Base-by-base conservation (phyloP, 2,888 invertebrate species). In the Allacma fusca region DNA sequence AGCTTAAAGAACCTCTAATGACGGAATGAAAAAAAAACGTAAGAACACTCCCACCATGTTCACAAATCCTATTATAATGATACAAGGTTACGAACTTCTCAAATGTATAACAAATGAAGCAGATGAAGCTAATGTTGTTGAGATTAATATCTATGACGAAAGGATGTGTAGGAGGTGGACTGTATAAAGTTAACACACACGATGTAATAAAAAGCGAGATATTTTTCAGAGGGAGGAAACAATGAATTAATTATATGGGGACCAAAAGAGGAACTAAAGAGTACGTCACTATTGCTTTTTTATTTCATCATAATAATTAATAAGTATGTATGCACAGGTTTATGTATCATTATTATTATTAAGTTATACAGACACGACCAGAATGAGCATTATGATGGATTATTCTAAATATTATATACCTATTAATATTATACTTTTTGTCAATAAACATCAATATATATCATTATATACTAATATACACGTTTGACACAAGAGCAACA, bases 371-470 rank as follows among this genome's bases (percentile, higher is more conserved):
- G 50, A 71, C 71, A 71, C 71, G 71, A 71, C 71, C 71, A 71
- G 26, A 71, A 71, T 71, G 57, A 71, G 57, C 50, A 57, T 71
- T 71, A 71, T 71, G 71, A 71, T 71, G 44, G 71, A 71, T 71
- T 71, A 57, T 24, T 28, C 50, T 24, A 43, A 71, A 34, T 7
- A 28, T n/a, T 68, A 40, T 68, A 40, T 40, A 40, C 13, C 13
- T 9, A 40, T 40, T 40, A 40, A 40, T 40, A 40, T 40, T 40
- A 62, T 23, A 24, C 23, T 50, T 71, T 71, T 23, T 71, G 50
- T 71, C 71, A 71, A 71, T 71, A 71, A 71, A 71, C 71, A 71
- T 71, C 57, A 57, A 71, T n/a, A n/a, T n/a, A 57, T 71, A 71
- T 57, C 26, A 71, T 71, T 24, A 40, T 34, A 71, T 69, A 57